phyloP scores from a whole-genome alignment of 2,888 invertebrate genomes.

The Torymus texanus region DNA sequence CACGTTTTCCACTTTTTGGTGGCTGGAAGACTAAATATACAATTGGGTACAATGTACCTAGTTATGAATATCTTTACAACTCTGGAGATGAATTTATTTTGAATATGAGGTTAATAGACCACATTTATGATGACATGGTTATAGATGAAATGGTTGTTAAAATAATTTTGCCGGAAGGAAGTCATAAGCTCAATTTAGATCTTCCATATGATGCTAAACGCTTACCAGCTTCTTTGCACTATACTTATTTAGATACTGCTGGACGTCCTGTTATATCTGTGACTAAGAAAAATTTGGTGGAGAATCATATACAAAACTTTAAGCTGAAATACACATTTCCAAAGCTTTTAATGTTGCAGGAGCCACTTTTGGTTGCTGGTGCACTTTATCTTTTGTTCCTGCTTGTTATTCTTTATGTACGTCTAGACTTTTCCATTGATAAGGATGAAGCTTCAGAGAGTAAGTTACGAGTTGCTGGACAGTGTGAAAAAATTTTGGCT shows the following conservation, averaged over 20 bases:
- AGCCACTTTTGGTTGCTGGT: conserved; percentile 91
- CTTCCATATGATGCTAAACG: conserved; percentile 89
- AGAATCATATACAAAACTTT: conserved; percentile 97
- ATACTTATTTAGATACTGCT: conserved; percentile 95
- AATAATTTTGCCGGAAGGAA: conserved; percentile 95
- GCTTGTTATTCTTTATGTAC: conserved; percentile 93
- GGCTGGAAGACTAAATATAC: conserved; percentile 99
- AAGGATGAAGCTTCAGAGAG: conserved; percentile 80
- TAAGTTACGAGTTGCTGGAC: conserved; percentile 74
- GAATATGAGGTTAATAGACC: conserved; percentile 96
- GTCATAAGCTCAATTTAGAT: conserved; percentile 86
- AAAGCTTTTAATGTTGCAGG: conserved; percentile 90
- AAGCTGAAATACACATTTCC: conserved; percentile 93
- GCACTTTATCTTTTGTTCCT: conserved; percentile 94
- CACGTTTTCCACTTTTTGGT: conserved; percentile 97
- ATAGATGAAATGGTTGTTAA: conserved; percentile 92
- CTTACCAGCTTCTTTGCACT: conserved; percentile 85
- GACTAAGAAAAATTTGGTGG: conserved; percentile 90
- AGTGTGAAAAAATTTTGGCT: conserved; percentile 78
- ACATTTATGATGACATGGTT: conserved; percentile 97
- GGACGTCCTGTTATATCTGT: conserved; percentile 93
- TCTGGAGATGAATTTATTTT: conserved; percentile 87
- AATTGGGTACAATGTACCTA: conserved; percentile 97
- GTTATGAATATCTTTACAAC: conserved; percentile 95
- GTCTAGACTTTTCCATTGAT: conserved; percentile 96